Base-by-base conservation (phyloP, 2,888 invertebrate species). In the Rhaphigaster nebulosa region DNA sequence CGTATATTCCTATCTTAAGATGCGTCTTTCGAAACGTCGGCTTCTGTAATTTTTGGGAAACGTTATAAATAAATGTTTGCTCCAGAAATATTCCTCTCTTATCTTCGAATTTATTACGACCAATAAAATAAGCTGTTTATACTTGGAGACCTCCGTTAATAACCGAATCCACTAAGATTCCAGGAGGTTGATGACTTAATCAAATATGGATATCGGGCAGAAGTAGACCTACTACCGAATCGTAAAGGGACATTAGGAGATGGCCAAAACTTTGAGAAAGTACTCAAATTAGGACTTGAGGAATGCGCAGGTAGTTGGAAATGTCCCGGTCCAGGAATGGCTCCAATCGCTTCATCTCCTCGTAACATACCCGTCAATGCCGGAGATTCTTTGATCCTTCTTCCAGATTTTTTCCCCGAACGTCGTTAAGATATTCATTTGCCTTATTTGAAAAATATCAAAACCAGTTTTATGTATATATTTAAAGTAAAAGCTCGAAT, bases 161-260 rank as follows among this genome's bases (percentile, higher is more conserved):
- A 84, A 84, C 84, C 45, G 84, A 41, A 84, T n/a, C 45, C 45
- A 84, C 41, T 50, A 84, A 50, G 84, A 84, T 84, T 84, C 84
- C 84, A 50, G 13, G n/a, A 50, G 84, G 84, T 84, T 84, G 84
- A 84, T 45, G 84, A 29, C 45, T 84, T 45, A 84, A 84, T 84
- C 84, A 84, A 84, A 45, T 84, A 84, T 84, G 84, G 45, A 84
- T 84, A 84, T 84, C 84, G 84, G 45, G 41, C 41, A 41, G 13
- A 84, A n/a, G 84, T 26, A 45, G 84, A 84, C 41, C 45, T 4
- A 45, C 84, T 50, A 84, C 70, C 70, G 70, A 76, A 34, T 38
- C 34, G 34, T 76, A 76, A 76, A 76, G 70, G 70, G 34, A 26
- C 38, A 76, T 76, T 76, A 76, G 8, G 70, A 34, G 70, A 76